Percentiles rank a stretch among this genome's conserved stretches.
Conservation (phyloP, 2,113 vertebrate genomes). For the Podilymbus podiceps region DNA sequence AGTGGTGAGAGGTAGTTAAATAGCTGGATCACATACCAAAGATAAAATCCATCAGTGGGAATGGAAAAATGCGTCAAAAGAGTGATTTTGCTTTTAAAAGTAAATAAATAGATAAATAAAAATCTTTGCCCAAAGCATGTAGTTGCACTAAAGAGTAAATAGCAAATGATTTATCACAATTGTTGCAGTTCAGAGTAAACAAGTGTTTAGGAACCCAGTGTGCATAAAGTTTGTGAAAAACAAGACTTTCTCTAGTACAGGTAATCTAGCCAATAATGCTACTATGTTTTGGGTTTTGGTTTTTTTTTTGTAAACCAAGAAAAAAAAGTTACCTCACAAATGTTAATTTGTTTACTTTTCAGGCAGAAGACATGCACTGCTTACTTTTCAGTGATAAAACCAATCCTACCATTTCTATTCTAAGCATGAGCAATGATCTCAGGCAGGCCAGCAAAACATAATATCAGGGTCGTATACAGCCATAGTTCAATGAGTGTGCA, state of each 20-base stretch:
- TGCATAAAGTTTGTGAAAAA: background rate
- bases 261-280: background rate
- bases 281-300: too few relatives aligned
- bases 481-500: background rate
- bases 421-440: background rate
- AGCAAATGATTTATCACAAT: constrained; percentile 1
- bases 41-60: background rate
- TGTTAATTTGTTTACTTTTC: background rate
- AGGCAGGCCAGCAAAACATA: background rate
- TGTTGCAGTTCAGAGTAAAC: background rate
- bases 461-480: background rate
- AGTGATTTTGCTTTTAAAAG: background rate
- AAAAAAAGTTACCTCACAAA: background rate
- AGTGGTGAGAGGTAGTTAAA: constrained; percentile 18
- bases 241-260: background rate
- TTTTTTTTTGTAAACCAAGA: background rate
- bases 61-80: background rate
- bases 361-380: background rate
- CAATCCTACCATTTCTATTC: background rate
- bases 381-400: background rate
- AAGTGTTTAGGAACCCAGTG: background rate
- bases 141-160: background rate
- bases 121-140: background rate
- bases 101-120: background rate
- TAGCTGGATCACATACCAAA: constrained; percentile 25